phyloP scores from a whole-genome alignment of 1,140 invertebrate genomes.

The Samia ricini region DNA sequence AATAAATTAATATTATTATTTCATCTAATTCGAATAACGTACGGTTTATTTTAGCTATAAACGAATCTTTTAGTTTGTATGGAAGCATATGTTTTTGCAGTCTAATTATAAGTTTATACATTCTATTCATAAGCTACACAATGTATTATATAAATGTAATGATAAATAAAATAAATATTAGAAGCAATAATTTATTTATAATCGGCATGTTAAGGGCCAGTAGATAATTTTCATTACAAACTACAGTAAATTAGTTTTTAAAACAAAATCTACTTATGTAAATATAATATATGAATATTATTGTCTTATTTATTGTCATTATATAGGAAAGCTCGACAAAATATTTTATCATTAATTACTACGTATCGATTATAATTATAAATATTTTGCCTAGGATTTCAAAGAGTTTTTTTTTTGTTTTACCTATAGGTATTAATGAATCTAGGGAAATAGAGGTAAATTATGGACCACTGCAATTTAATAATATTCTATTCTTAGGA shows the following conservation, averaged over 20 bases:
- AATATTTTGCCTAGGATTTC: not conserved
- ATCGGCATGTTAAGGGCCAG: not conserved
- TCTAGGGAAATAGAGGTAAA: constrained; percentile 32
- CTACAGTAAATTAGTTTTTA: not conserved
- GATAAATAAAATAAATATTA: no score
- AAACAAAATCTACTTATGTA: not conserved
- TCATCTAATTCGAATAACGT: not conserved
- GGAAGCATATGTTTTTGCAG: not conserved
- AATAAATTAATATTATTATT: not conserved
- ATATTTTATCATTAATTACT: constrained; percentile 19
- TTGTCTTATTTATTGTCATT: constrained; percentile 48
- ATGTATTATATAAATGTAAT: not conserved
- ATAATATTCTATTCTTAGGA: constrained; percentile 13
- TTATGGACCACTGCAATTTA: constrained; percentile 41
- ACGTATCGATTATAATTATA: not conserved
- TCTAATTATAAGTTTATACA: not conserved
- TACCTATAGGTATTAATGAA: no score
- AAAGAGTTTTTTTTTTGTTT: not conserved
- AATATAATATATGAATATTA: constrained; percentile 24
- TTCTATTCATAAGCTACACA: not conserved
- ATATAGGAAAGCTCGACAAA: constrained; percentile 51
- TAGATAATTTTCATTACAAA: not conserved
- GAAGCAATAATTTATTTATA: no score
- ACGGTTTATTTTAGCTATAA: not conserved
- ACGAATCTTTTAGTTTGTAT: not conserved